Conservation (phyloP, 2,888 invertebrate genomes). For the Pseudococcus viburni region DNA sequence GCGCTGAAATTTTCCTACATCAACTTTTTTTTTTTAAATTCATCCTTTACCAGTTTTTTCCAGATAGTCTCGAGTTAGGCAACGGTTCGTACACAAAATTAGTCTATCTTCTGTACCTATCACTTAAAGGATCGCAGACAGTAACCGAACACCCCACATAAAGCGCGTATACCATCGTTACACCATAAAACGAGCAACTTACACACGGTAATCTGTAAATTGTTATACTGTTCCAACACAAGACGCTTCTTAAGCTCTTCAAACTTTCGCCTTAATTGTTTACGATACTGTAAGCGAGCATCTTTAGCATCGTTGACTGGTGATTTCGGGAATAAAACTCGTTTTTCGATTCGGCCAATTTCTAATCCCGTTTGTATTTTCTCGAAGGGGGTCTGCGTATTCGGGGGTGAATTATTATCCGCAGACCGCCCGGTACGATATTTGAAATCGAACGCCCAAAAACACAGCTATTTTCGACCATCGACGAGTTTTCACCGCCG, state of each 20-base stretch:
- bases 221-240: not conserved
- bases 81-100: too few relatives aligned
- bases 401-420: not conserved
- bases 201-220: slow-evolving; percentile 4
- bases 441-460: not conserved
- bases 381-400: not conserved
- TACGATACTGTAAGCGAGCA: not conserved
- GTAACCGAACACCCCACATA: not conserved
- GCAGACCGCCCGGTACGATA: not conserved
- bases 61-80: too few relatives aligned
- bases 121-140: not conserved
- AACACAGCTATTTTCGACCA: not conserved
- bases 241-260: slow-evolving; percentile 27
- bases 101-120: not conserved
- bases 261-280: not conserved
- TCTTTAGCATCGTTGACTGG: not conserved
- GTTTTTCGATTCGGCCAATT: slow-evolving; percentile 37
- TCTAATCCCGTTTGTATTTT: slow-evolving; percentile 3
- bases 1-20: too few relatives aligned
- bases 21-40: too few relatives aligned
- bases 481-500: slow-evolving; percentile 15
- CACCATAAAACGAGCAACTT: not conserved
- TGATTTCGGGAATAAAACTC: not conserved
- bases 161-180: not conserved
- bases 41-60: too few relatives aligned